These are phyloP conservation scores for Molorchus minor DNA, from an alignment of 2,888 invertebrate species.

Conservation along the genomic window DNA sequence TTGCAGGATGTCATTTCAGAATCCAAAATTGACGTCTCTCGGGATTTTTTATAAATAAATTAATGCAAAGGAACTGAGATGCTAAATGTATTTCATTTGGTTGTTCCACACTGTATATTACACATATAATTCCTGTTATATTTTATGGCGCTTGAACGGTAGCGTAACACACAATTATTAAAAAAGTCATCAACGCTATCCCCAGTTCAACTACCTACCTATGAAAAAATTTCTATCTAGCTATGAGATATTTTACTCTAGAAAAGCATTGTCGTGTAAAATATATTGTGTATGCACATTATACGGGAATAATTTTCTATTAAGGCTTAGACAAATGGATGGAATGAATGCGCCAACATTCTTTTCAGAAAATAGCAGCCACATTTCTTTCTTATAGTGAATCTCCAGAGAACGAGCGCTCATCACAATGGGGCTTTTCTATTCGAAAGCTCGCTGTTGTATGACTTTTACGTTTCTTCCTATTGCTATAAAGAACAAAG, in stretches of 20 bases:
- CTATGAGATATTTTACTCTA: not conserved
- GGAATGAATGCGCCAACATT: constrained; percentile 56
- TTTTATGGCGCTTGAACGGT: too few species aligned
- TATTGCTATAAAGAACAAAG: constrained; percentile 59
- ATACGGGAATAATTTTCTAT: constrained; percentile 53
- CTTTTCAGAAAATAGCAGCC: constrained; percentile 62
- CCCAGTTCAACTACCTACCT: too few species aligned
- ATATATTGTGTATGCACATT: constrained; percentile 24
- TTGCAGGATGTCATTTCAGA: too few species aligned
- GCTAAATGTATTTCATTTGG: too few species aligned
- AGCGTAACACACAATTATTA: too few species aligned
- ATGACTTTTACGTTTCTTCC: constrained; percentile 62
- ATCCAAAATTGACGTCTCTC: too few species aligned
- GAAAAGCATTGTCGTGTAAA: constrained; percentile 12
- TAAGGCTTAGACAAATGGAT: constrained; percentile 50
- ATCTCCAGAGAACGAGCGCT: constrained; percentile 58
- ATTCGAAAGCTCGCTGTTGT: constrained; percentile 59
- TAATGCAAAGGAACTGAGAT: too few species aligned
- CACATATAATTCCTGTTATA: too few species aligned
- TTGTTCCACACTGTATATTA: too few species aligned
- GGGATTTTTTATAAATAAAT: too few species aligned
- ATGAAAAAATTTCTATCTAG: constrained; percentile 7
- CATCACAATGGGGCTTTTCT: constrained; percentile 57
- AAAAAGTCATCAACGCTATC: too few species aligned
- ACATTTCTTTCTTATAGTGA: constrained; percentile 58